A percentile compares a stretch with the other conserved stretches of the same genome.
Evolutionary conservation across 23 tunicate genomes (phyloP).

Genomic region (Trididemnum nubilum): DNA sequence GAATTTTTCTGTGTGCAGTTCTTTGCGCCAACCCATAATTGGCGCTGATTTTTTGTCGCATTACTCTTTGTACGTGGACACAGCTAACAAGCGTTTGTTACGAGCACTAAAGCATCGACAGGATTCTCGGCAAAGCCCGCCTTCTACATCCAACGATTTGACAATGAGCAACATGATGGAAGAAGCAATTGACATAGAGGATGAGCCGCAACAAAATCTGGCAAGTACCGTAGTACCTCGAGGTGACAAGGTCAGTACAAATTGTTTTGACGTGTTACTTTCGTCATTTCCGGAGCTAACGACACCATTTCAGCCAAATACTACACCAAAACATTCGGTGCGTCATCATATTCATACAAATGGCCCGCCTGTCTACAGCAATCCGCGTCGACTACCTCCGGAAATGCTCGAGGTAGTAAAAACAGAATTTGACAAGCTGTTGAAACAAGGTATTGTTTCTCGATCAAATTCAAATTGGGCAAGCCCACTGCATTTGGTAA

Average conservation of each 20-base stretch:
- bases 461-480: constrained; percentile 2
- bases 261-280: neutral
- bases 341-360: constrained; percentile 1
- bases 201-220: neutral
- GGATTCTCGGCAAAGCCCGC: too few species aligned
- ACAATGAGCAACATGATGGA: neutral
- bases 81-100: too few species aligned
- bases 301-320: neutral
- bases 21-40: neutral
- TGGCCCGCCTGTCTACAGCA: neutral
- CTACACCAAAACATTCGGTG: neutral
- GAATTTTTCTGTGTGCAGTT: neutral
- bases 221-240: neutral
- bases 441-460: neutral
- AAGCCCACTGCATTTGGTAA: neutral
- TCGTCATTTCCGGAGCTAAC: neutral
- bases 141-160: too few species aligned
- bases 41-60: neutral
- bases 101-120: too few species aligned
- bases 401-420: neutral
- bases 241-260: neutral
- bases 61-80: too few species aligned
- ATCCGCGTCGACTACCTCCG: neutral
- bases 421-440: neutral
- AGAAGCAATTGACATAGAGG: neutral